Evolutionary conservation across 2,113 vertebrate genomes (phyloP).

Genomic region (Centropus unirufus): DNA sequence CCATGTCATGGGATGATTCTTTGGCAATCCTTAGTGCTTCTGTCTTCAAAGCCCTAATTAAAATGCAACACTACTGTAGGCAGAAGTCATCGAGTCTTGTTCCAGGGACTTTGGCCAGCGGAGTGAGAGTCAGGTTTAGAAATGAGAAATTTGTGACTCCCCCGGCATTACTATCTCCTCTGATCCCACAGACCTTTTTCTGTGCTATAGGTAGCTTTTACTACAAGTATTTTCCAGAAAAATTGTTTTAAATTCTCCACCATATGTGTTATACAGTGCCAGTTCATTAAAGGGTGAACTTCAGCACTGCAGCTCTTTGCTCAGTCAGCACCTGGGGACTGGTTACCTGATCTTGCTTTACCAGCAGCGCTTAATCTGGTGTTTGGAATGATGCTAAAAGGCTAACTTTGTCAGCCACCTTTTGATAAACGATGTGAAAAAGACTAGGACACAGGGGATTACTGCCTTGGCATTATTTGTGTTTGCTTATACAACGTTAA

Average conservation of each 20-base stretch:
- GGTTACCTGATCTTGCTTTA: background rate
- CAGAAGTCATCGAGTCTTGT: background rate
- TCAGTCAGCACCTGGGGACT: constrained; percentile 24
- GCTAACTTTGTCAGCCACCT: constrained; percentile 15
- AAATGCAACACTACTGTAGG: background rate
- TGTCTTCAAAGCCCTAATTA: background rate
- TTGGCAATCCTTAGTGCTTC: background rate
- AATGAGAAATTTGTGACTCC: background rate
- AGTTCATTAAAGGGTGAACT: constrained; percentile 22
- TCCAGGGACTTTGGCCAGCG: background rate
- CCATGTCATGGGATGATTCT: background rate
- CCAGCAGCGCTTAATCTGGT: background rate
- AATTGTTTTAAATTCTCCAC: background rate
- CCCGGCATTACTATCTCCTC: background rate
- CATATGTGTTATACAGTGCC: background rate
- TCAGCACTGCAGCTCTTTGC: background rate
- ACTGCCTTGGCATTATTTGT: background rate
- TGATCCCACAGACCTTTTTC: background rate
- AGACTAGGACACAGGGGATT: background rate
- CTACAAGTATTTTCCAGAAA: background rate
- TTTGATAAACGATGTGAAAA: constrained; percentile 33
- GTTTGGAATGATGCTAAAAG: constrained; percentile 25
- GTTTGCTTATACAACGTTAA: constrained; percentile 31
- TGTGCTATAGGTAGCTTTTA: background rate
- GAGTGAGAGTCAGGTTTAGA: background rate